Evolutionary conservation across 2,113 vertebrate genomes (phyloP).

Genomic region (Pteropus alecto): DNA sequence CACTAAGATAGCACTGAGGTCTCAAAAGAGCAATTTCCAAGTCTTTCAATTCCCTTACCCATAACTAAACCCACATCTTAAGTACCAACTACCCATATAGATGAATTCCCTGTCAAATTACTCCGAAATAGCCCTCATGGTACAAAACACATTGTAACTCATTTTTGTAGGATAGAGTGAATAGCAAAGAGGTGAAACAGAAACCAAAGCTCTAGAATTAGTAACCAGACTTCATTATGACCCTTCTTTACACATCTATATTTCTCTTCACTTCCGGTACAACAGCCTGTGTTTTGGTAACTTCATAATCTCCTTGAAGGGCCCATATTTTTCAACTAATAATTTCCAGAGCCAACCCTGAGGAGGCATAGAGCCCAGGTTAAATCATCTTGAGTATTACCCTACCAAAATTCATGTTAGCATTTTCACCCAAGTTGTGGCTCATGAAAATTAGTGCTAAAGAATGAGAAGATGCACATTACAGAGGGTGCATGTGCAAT

Average conservation of each 20-base stretch:
- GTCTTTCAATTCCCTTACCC: neutral
- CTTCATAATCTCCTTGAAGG: neutral
- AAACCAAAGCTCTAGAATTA: constrained; percentile 34
- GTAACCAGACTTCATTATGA: neutral
- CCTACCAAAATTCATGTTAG: neutral
- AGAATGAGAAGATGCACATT: neutral
- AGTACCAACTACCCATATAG: neutral
- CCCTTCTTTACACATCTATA: neutral
- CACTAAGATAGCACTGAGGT: neutral
- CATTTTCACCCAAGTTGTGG: neutral
- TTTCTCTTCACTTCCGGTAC: neutral
- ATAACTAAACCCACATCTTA: neutral
- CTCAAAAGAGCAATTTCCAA: constrained; percentile 16
- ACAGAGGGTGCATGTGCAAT: rapidly evolving
- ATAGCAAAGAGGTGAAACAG: neutral
- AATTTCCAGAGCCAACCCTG: neutral
- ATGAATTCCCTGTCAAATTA: neutral
- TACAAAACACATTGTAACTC: neutral
- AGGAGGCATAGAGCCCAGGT: neutral
- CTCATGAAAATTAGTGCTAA: neutral
- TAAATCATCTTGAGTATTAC: neutral
- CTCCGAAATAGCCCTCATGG: neutral
- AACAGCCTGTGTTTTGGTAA: neutral
- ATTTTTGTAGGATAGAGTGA: neutral
- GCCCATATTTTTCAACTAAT: neutral